Conservation (phyloP, 2,888 invertebrate genomes). For the Phlogophora meticulosa region DNA sequence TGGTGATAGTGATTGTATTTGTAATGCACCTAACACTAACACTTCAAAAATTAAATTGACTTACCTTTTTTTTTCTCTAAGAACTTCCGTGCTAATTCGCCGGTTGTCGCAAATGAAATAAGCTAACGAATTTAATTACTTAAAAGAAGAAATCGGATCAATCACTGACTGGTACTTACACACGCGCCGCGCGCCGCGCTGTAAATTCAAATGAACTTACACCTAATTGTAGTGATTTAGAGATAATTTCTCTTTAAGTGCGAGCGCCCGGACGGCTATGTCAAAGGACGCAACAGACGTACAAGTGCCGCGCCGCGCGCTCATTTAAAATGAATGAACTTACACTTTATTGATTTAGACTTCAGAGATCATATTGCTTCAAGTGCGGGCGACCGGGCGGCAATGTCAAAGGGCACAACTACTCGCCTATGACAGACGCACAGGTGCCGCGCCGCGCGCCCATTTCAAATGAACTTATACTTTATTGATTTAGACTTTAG, state of each 20-base stretch:
- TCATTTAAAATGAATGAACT: no score
- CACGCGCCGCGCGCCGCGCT: background rate
- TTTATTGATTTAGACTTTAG: no score
- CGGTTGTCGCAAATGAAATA: background rate
- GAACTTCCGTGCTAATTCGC: background rate
- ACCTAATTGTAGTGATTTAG: background rate
- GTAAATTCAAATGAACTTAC: background rate
- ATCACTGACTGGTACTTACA: background rate
- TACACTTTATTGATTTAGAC: no score
- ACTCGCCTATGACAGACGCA: no score
- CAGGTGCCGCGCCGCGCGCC: no score
- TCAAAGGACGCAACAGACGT: no score
- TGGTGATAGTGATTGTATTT: constrained; percentile 1
- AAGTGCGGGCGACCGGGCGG: no score
- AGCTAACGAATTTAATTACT: no score
- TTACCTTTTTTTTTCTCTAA: background rate
- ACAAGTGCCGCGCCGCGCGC: no score
- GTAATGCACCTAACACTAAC: background rate
- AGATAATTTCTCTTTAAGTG: background rate
- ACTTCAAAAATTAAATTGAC: background rate
- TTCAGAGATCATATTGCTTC: no score
- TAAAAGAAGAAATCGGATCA: background rate
- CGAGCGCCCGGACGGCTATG: background rate
- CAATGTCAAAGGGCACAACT: no score
- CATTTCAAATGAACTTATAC: no score